These are phyloP conservation scores for Thysanoteuthis rhombus DNA, from an alignment of 2,888 invertebrate species.

Conservation along the genomic window DNA sequence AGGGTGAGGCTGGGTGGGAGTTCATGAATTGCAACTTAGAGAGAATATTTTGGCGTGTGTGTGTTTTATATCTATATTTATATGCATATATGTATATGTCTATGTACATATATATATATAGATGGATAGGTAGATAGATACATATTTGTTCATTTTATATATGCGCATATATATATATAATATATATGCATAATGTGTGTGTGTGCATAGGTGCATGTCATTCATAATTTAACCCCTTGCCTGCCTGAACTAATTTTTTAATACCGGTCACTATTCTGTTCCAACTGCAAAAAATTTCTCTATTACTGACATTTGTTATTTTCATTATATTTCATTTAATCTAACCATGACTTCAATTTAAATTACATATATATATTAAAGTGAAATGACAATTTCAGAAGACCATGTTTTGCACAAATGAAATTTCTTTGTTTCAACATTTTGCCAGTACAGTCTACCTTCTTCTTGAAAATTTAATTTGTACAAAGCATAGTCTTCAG, in stretches of 20 bases:
- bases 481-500: no score
- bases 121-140: background rate
- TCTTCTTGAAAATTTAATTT: no score
- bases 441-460: no score
- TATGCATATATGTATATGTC: background rate
- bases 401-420: no score
- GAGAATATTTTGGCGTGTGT: background rate
- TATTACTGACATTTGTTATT: background rate
- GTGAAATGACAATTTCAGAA: no score
- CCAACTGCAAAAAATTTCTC: background rate
- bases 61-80: conserved; percentile 12
- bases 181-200: conserved; percentile 12
- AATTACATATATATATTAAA: background rate
- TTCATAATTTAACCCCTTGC: conserved; percentile 12
- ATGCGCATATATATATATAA: background rate
- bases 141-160: conserved; percentile 12
- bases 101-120: background rate
- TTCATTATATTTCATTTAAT: background rate
- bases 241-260: background rate
- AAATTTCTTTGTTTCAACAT: no score
- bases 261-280: background rate
- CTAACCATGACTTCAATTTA: background rate
- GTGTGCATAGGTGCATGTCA: conserved; percentile 12
- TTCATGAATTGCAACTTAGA: background rate
- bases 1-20: background rate